These are phyloP conservation scores for Trisateles emortualis DNA, from an alignment of 2,888 invertebrate genomes.

Conservation along the genomic window DNA sequence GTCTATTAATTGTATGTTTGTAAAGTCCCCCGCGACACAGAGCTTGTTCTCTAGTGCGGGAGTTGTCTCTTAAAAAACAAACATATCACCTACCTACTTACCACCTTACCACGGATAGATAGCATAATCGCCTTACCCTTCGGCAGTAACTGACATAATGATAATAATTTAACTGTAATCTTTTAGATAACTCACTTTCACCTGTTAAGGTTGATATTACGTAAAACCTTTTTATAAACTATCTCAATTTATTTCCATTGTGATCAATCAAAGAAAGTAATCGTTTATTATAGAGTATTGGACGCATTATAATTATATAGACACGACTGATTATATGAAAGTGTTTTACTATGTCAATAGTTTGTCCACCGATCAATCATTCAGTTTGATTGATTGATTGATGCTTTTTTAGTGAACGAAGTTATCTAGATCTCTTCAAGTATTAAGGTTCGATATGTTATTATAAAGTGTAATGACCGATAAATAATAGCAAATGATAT, in stretches of 20 bases:
- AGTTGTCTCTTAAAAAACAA: too few relatives aligned
- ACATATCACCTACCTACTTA: too few relatives aligned
- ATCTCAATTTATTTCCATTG: slow-evolving; percentile 37
- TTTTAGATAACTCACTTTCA: slow-evolving; percentile 32
- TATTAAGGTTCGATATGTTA: too few relatives aligned
- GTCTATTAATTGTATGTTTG: too few relatives aligned
- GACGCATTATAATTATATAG: slow-evolving; percentile 35
- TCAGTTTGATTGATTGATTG: slow-evolving; percentile 23
- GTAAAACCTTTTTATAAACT: slow-evolving; percentile 27
- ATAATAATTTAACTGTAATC: not conserved
- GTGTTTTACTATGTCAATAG: slow-evolving; percentile 42
- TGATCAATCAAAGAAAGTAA: slow-evolving; percentile 49
- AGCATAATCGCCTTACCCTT: too few relatives aligned
- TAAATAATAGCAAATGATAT: too few relatives aligned
- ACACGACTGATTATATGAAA: slow-evolving; percentile 43
- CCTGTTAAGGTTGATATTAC: slow-evolving; percentile 35
- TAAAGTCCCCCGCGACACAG: too few relatives aligned
- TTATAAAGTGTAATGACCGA: too few relatives aligned
- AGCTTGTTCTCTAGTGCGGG: too few relatives aligned
- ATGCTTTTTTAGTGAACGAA: slow-evolving; percentile 37
- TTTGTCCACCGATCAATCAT: slow-evolving; percentile 41
- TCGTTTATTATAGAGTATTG: slow-evolving; percentile 38
- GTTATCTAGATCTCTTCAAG: slow-evolving; percentile 39
- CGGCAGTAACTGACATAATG: too few relatives aligned
- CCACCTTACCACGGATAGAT: too few relatives aligned